Evolutionary conservation across 2,113 vertebrate genomes (phyloP), one percentile per base, ranked within the genome.

Genomic region (Tragulus kanchil): DNA sequence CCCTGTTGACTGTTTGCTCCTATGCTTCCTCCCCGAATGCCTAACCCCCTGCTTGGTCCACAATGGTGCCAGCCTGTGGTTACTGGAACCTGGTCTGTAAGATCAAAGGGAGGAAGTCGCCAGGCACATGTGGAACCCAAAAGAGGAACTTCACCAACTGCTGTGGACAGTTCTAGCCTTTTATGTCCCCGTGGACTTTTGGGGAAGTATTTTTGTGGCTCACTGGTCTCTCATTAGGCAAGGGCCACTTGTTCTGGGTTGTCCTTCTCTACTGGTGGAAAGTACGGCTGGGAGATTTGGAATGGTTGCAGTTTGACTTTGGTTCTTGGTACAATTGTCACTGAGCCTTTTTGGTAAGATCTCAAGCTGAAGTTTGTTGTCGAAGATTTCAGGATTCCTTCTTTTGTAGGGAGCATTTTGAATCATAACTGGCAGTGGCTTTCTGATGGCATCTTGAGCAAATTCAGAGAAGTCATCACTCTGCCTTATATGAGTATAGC

Each of bases 161-260:
- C 71, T 42, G 1, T 84, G 69, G 56, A 59, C 87, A 54, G 16
- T 50, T 83, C 23, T 58, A n/a, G 16, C 28, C 48, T 58, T 67
- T 58, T 10, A 42, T 83, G 73, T 11, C 45, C 75, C 77, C 9
- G 1, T 31, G 81, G 52, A 69, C 77, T 89, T 94, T 88, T 48
- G 1, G 85, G 73, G 88, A 97, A 96, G 90, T 90, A 78, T 85
- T 93, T 96, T 77, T 95, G 94, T 84, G 94, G 85, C n/a, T 94
- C 26, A 64, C 21, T 21, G 75, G 42, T 77, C 23, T 94, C 42
- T 95, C 9, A 26, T 81, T 50, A 91, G 88, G 59, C 56, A 94
- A 95, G 17, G 31, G 31, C 11, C 23, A 7, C 65, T 86, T 77
- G 58, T 79, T 61, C 42, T 42, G 25, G 56, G 36, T 59, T 94